phyloP scores from a whole-genome alignment of 2,888 invertebrate genomes.

The Ptycholaimellus sp. region DNA sequence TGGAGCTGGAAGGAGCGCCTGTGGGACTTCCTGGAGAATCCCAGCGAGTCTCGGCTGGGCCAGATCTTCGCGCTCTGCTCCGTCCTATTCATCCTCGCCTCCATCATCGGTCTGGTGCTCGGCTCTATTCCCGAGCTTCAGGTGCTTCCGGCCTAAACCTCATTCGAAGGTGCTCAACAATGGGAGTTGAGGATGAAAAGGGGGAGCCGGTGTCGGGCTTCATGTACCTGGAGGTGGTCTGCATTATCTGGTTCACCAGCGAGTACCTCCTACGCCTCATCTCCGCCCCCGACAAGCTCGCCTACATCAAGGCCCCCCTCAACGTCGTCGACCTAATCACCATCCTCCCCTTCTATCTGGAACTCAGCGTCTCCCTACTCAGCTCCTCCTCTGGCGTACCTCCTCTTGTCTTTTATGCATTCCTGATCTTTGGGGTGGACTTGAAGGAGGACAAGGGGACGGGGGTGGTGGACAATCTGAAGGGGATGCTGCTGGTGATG shows the following conservation, averaged over 20 bases:
- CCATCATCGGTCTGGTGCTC: constrained; percentile 17
- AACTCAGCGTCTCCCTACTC: constrained; percentile 8
- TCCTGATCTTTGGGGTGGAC: not conserved
- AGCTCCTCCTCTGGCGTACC: not conserved
- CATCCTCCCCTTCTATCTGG: constrained; percentile 18
- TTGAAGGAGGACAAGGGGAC: too few species aligned
- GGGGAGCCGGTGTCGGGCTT: constrained; percentile 14
- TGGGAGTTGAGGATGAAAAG: constrained; percentile 12
- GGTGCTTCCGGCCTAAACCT: constrained; percentile 23
- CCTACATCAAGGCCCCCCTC: constrained; percentile 7
- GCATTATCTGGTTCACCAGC: constrained; percentile 18
- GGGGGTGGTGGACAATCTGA: too few species aligned
- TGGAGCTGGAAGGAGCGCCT: too few species aligned
- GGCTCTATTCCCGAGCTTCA: constrained; percentile 18
- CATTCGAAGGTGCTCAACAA: not conserved
- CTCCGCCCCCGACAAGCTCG: not conserved
- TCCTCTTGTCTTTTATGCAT: not conserved
- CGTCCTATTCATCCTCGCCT: constrained; percentile 17
- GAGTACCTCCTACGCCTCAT: constrained; percentile 11
- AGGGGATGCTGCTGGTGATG: constrained; percentile 18
- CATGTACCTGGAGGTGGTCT: constrained; percentile 15
- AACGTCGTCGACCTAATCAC: constrained; percentile 19
- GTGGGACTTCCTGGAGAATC: not conserved
- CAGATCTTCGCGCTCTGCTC: constrained; percentile 15
- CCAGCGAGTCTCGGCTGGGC: too few species aligned